Evolutionary conservation across 2,888 invertebrate genomes (phyloP), one percentile per base, ranked within the genome.

Genomic region (Nephrotoma guestfalica): DNA sequence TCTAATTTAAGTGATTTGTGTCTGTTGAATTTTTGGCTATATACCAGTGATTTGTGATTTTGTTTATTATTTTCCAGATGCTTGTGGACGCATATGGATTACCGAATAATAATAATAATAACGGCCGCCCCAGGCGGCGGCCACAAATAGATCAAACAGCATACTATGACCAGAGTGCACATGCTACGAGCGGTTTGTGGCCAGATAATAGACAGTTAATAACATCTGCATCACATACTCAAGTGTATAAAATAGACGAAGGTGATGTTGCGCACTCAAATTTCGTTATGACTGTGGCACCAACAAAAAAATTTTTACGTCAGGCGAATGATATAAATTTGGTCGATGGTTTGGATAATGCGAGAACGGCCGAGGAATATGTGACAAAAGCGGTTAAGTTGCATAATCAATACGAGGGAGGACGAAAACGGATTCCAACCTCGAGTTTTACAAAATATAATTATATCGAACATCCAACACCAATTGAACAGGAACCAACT

Each of bases 321-420:
- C 51, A 86, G n/a, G 7, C 7, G 3, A 41, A 13, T 18, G 86
- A 86, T 86, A 13, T 9, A 11, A 30, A 13, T 41, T n/a, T 51
- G 13, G 5, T n/a, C 4, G 71, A 87, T 30, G 83, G 86, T 13
- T 71, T 88, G 18, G 84, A 87, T 4, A 90, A 91, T 41, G 88
- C 90, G 0, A 89, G 90, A 87, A 90, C 91, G 9, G 91, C 91
- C 2, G 91, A 90, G 41, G 91, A 91, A 87, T 91, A 91, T 87
- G 91, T 91, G 87, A 89, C 89, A 15, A 91, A 91, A 87, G 91
- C 91, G 85, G 89, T 91, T 88, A 89, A 91, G 87, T 87, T 90
- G 88, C 91, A 90, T 87, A 41, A 30, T n/a, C 51, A 86, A 41
- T 84, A 86, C 84, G 57, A 83, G 30, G n/a, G 41, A 45, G 40